Percentiles rank a stretch among this genome's conserved stretches.
Evolutionary conservation across 2,113 vertebrate genomes (phyloP).

Genomic region (Enhydra lutris): DNA sequence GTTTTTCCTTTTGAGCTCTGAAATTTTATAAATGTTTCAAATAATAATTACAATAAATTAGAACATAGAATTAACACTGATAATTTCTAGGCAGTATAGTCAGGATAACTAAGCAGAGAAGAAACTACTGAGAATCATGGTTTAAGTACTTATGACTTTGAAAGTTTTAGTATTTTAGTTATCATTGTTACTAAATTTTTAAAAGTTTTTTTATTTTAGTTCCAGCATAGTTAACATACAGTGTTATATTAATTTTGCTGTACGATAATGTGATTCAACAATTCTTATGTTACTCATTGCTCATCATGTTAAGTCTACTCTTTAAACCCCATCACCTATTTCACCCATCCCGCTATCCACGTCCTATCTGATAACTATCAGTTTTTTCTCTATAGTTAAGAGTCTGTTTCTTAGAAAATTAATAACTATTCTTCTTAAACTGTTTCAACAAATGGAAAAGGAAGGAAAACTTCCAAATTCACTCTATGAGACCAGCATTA

Average conservation of each 20-base stretch:
- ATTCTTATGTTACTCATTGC: not conserved
- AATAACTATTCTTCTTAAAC: not conserved
- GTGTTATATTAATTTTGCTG: not conserved
- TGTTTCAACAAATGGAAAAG: not conserved
- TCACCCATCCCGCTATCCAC: not conserved
- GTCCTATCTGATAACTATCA: not conserved
- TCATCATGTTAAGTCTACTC: not conserved
- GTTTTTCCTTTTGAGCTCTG: not conserved
- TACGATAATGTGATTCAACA: not conserved
- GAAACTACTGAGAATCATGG: slow-evolving; percentile 20
- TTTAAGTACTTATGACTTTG: not conserved
- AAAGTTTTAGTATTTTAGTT: slow-evolving; percentile 35
- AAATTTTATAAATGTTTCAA: slow-evolving; percentile 17
- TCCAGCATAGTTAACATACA: not conserved
- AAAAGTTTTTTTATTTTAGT: not conserved
- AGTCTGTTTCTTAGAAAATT: not conserved
- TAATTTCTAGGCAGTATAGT: not conserved
- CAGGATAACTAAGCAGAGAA: slow-evolving; percentile 26
- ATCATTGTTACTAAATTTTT: not conserved
- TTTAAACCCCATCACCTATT: not conserved
- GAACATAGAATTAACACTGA: not conserved
- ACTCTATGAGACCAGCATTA: not conserved
- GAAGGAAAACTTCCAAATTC: not conserved
- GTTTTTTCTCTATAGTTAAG: not conserved
- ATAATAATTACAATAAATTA: slow-evolving; percentile 1